phyloP scores from a whole-genome alignment of 2,113 vertebrate genomes.

The Mobula hypostoma region DNA sequence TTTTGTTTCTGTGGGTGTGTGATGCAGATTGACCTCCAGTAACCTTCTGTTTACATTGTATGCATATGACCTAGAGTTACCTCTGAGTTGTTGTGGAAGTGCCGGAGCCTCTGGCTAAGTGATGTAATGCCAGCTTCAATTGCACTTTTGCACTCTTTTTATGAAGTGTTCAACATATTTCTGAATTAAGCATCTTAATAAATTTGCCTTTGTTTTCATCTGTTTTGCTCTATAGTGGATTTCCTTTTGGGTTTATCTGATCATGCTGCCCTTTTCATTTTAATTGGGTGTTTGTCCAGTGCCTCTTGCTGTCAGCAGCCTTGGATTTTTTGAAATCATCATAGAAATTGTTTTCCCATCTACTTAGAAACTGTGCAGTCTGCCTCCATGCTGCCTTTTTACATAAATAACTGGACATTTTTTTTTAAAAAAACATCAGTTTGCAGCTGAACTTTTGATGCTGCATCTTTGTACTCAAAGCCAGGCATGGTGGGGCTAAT shows the following conservation, averaged over 20 bases:
- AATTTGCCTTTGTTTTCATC: neutral
- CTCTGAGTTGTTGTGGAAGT: neutral
- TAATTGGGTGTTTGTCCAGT: neutral
- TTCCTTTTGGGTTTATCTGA: no score
- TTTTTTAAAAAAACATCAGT: no score
- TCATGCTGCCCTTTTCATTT: neutral
- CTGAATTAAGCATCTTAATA: neutral
- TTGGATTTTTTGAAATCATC: no score
- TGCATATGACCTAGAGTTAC: neutral
- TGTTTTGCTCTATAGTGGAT: no score
- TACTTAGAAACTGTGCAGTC: neutral
- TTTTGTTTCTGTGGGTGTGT: neutral
- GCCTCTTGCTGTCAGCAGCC: neutral
- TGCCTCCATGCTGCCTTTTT: neutral
- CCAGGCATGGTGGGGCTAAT: neutral
- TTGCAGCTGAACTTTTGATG: neutral
- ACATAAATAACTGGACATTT: neutral
- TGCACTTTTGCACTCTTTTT: neutral
- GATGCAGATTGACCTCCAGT: neutral
- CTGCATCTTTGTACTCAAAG: neutral
- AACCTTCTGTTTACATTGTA: constrained; percentile 27
- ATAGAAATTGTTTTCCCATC: neutral
- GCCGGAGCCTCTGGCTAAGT: neutral
- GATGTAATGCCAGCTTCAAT: neutral
- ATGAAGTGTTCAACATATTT: no score